Percentiles rank a stretch among this genome's conserved stretches.
Evolutionary conservation across 1,140 invertebrate genomes (phyloP).

Genomic region (Oryctes rhinoceros): DNA sequence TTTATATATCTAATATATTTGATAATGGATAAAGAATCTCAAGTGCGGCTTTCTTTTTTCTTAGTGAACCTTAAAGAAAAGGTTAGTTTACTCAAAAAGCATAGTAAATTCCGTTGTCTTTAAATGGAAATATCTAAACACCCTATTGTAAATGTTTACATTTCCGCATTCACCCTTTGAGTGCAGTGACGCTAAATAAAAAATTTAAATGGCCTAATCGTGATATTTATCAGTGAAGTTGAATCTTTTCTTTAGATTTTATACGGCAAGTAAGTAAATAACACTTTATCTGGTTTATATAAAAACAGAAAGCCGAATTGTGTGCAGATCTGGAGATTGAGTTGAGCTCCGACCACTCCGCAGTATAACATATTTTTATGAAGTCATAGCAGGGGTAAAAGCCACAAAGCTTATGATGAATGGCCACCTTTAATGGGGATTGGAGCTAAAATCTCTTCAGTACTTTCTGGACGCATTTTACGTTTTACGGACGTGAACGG

Average conservation of each 20-base stretch:
- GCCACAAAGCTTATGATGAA: constrained; percentile 40
- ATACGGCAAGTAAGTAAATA: constrained; percentile 14
- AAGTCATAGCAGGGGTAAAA: constrained; percentile 32
- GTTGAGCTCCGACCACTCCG: constrained; percentile 1
- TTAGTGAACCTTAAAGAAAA: too few species aligned
- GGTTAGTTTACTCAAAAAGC: too few species aligned
- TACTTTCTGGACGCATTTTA: constrained; percentile 19
- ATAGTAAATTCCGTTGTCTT: too few species aligned
- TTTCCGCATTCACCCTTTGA: too few species aligned
- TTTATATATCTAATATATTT: too few species aligned
- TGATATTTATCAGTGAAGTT: neutral
- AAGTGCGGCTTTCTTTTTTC: too few species aligned
- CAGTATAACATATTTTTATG: constrained; percentile 20
- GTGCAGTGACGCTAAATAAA: too few species aligned
- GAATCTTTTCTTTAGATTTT: neutral
- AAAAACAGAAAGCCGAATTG: neutral
- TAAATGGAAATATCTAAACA: too few species aligned
- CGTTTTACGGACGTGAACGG: constrained; percentile 20
- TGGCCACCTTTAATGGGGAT: constrained; percentile 7
- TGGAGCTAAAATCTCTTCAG: neutral
- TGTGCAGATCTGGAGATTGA: constrained; percentile 15
- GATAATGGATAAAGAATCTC: too few species aligned
- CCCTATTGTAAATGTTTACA: too few species aligned
- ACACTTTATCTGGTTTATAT: neutral
- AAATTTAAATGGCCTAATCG: too few species aligned